Base-by-base conservation (phyloP, 2,113 vertebrate genomes). In the Haemorhous mexicanus region DNA sequence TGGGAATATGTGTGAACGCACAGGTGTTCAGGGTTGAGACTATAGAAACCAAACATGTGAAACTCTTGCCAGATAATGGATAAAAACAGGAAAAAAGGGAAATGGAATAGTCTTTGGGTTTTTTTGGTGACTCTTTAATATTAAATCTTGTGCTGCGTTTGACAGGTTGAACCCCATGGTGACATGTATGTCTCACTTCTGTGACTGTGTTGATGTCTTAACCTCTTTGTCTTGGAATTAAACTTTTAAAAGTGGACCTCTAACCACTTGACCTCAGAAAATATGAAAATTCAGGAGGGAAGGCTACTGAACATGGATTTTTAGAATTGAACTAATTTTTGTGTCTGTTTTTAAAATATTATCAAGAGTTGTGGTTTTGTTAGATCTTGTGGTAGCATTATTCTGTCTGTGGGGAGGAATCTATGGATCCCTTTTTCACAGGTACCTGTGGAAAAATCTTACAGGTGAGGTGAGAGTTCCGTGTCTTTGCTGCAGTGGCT, bases 391-490 rank as follows among this genome's bases (percentile, higher is more conserved):
- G 52, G 24, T 85, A 91, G 63, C 5, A 0, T 90, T 83, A 43
- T 76, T 75, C 47, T 49, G 23, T 22, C 47, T 59, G 10, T 86
- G 63, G 79, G 87, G 68, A 61, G 16, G 16, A 80, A 61, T 89
- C 62, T 62, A 0, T 37, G 32, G 35, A 49, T 69, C 19, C 4
- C 16, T 55, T 62, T 86, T 7, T 62, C 85, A 7, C 8, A 67
- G 62, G 49, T 93, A 84, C 55, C 79, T 68, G 35, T 55, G 83
- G 91, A 80, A 43, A 84, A 96, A 56, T 84, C 89, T 84, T 95
- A 39, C 3, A 91, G 77, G 28, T 92, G 85, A 64, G 53, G 64
- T 70, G 66, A 72, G 53, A 43, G 47, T 93, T 95, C 50, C 49
- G 16, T 68, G 16, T 87, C 69, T 90, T 94, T 94, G 24, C 87